phyloP scores from a whole-genome alignment of 1,140 invertebrate species.

The Plutomurus gul region DNA sequence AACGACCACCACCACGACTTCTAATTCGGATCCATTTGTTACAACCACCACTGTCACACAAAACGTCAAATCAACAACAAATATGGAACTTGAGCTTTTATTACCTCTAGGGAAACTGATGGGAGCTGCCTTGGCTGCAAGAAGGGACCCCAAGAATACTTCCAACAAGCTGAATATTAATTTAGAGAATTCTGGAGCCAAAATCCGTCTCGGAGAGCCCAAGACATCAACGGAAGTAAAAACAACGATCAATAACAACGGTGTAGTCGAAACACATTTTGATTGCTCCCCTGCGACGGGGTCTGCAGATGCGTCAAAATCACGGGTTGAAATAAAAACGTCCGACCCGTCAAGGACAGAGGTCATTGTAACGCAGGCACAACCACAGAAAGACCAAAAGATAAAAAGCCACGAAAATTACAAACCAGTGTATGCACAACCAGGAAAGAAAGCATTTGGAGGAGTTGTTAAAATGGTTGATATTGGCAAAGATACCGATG shows the following conservation, averaged over 20 bases:
- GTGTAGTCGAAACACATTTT: slow-evolving; percentile 30
- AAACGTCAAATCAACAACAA: slow-evolving; percentile 30
- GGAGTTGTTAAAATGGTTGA: slow-evolving; percentile 6
- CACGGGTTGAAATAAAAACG: slow-evolving; percentile 10
- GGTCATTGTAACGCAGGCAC: neutral
- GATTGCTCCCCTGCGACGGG: neutral
- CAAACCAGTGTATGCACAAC: neutral
- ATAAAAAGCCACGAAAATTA: neutral
- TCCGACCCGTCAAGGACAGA: neutral
- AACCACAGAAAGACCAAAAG: slow-evolving; percentile 3
- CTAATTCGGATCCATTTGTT: neutral
- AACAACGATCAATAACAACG: slow-evolving; percentile 28
- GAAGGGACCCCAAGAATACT: neutral
- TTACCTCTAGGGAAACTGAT: neutral
- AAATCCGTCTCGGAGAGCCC: neutral
- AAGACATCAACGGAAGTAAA: slow-evolving; percentile 11
- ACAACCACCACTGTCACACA: slow-evolving; percentile 34
- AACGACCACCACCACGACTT: neutral
- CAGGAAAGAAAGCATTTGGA: neutral
- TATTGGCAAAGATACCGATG: slow-evolving; percentile 20
- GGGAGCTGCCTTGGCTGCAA: slow-evolving; percentile 19
- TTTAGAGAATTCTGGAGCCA: neutral
- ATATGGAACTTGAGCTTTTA: slow-evolving; percentile 15
- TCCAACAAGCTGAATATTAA: slow-evolving; percentile 6
- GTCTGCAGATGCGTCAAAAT: neutral